Percentiles rank a stretch among this genome's conserved stretches.
phyloP scores from a whole-genome alignment of 2,113 vertebrate genomes.

The Phycodurus eques region DNA sequence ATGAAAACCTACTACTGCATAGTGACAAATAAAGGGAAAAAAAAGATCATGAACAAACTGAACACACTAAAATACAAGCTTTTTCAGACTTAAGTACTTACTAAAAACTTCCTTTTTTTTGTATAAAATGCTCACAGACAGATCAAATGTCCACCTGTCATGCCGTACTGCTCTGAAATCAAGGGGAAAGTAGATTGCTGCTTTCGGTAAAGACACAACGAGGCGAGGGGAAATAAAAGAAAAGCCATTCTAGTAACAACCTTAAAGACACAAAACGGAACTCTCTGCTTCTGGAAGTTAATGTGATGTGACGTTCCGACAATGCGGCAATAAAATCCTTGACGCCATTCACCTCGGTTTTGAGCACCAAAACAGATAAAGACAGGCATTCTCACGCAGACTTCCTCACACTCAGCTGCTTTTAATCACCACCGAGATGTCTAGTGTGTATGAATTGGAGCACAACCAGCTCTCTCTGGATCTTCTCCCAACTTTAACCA shows the following conservation, averaged over 20 bases:
- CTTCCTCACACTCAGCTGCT: conserved; percentile 42
- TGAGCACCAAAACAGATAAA: conserved; percentile 54
- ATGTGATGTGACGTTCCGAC: conserved; percentile 55
- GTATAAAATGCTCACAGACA: not conserved
- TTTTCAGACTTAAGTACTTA: not conserved
- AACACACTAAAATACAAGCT: no score
- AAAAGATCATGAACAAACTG: no score
- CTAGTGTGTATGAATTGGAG: conserved; percentile 37
- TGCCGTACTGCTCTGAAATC: conserved; percentile 15
- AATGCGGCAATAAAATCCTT: conserved; percentile 42
- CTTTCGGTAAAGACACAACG: conserved; percentile 1
- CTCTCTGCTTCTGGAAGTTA: conserved; percentile 42
- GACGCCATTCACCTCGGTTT: conserved; percentile 48
- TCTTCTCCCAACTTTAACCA: conserved; percentile 26
- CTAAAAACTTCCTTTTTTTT: not conserved
- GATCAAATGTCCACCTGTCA: conserved; percentile 4
- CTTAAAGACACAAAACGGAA: conserved; percentile 26
- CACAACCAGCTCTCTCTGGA: conserved; percentile 38
- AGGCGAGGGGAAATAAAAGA: conserved; percentile 13
- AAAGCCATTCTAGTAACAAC: conserved; percentile 12
- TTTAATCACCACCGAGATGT: conserved; percentile 43
- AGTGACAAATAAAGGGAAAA: not conserved
- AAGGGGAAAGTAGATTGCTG: conserved; percentile 12
- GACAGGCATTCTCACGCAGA: conserved; percentile 31
- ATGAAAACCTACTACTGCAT: not conserved